These are phyloP conservation scores for Gallinago nigripennis DNA, from an alignment of 2,797 vertebrate genomes.

Conservation along the genomic window DNA sequence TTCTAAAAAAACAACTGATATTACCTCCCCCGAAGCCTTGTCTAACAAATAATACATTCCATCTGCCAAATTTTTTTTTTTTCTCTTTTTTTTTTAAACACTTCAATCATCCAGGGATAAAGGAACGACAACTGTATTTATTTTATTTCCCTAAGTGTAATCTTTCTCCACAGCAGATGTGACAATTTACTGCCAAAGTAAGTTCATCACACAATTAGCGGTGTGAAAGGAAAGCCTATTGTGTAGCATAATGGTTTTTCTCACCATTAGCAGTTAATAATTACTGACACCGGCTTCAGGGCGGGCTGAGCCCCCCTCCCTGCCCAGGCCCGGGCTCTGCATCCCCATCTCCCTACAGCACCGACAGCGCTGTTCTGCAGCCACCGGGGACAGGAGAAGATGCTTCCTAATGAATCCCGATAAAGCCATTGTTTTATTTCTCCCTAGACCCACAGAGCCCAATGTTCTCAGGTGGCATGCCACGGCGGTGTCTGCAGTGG, in stretches of 20 bases:
- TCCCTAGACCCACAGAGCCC: neutral
- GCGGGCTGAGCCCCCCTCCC: neutral
- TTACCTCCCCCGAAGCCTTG: neutral
- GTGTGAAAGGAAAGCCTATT: conserved; percentile 76
- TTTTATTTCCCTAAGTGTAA: conserved; percentile 69
- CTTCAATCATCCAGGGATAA: conserved; percentile 37
- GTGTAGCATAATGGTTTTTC: conserved; percentile 66
- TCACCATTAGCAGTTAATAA: conserved; percentile 78
- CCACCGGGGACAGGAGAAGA: neutral
- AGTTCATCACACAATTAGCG: conserved; percentile 75
- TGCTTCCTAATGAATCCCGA: neutral
- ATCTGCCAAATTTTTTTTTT: neutral
- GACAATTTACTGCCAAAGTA: conserved; percentile 74
- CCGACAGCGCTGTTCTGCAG: neutral
- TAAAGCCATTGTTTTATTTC: neutral
- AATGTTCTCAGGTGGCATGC: fast-evolving
- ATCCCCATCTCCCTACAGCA: neutral
- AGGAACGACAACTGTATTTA: conserved; percentile 64
- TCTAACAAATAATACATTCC: neutral
- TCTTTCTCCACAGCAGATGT: conserved; percentile 73
- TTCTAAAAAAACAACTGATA: neutral
- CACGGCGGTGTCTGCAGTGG: neutral
- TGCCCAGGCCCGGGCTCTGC: neutral
- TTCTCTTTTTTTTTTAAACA: neutral
- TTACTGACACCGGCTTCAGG: conserved; percentile 58